Conservation (phyloP, 1,140 invertebrate species). For the Cyphomyrmex costatus region DNA sequence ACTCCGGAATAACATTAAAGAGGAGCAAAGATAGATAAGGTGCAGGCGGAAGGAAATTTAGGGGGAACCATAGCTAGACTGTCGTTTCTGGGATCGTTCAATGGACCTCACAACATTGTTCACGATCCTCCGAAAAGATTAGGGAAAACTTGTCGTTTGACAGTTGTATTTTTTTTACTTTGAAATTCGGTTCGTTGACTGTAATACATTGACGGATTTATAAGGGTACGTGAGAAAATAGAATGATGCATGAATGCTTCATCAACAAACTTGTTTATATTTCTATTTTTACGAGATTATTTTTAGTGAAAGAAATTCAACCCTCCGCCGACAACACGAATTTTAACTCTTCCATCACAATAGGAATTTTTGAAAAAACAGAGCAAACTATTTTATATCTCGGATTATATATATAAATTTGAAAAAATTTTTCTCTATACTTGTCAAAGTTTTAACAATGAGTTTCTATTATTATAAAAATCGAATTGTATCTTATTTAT, state of each 20-base stretch:
- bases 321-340: too few relatives aligned
- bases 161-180: neutral
- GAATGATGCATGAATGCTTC: neutral
- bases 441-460: too few relatives aligned
- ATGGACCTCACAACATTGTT: neutral
- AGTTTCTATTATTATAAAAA: too few relatives aligned
- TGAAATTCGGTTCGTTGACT: neutral
- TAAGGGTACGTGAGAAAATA: neutral
- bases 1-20: slow-evolving; percentile 59
- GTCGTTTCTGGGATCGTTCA: slow-evolving; percentile 48
- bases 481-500: too few relatives aligned
- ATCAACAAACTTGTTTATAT: neutral
- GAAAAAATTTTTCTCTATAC: too few relatives aligned
- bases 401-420: too few relatives aligned
- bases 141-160: slow-evolving; percentile 46
- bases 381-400: too few relatives aligned
- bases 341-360: too few relatives aligned
- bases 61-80: slow-evolving; percentile 17
- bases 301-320: neutral
- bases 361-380: too few relatives aligned
- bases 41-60: neutral
- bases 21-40: neutral
- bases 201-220: neutral
- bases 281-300: neutral
- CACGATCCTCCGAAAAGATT: slow-evolving; percentile 59